These are phyloP conservation scores for Tetragonula carbonaria DNA, from an alignment of 2,888 invertebrate species.

Conservation along the genomic window DNA sequence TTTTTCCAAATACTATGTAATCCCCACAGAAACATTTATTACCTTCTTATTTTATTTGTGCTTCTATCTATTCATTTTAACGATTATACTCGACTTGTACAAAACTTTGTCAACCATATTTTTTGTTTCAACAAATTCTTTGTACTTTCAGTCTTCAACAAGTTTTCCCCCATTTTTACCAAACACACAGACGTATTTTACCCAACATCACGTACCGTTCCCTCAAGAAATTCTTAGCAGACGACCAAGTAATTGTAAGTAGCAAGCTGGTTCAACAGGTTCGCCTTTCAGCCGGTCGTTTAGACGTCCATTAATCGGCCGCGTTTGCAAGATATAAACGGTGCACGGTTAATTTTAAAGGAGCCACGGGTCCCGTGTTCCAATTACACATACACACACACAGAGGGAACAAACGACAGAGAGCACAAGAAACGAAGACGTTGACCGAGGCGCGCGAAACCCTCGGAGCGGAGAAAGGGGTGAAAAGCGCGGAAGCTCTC, in stretches of 20 bases:
- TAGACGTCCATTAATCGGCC: conserved; percentile 5
- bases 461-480: neutral
- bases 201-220: too few relatives aligned
- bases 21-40: neutral
- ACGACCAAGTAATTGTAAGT: too few relatives aligned
- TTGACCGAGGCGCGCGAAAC: conserved; percentile 6
- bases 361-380: conserved; percentile 12
- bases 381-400: conserved; percentile 9
- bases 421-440: conserved; percentile 7
- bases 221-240: too few relatives aligned
- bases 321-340: conserved; percentile 22
- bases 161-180: too few relatives aligned
- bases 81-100: neutral
- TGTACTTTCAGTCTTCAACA: neutral
- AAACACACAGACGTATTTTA: too few relatives aligned
- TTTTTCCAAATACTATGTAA: neutral
- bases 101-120: neutral
- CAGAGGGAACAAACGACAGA: neutral
- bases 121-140: neutral
- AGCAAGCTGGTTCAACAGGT: conserved; percentile 33
- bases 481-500: neutral
- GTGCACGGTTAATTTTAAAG: conserved; percentile 44
- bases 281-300: conserved; percentile 14
- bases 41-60: neutral
- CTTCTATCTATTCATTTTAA: neutral